Percentiles rank a stretch among this genome's conserved stretches.
phyloP scores from a whole-genome alignment of 2,888 invertebrate genomes.

The Trichopoda pennipes region DNA sequence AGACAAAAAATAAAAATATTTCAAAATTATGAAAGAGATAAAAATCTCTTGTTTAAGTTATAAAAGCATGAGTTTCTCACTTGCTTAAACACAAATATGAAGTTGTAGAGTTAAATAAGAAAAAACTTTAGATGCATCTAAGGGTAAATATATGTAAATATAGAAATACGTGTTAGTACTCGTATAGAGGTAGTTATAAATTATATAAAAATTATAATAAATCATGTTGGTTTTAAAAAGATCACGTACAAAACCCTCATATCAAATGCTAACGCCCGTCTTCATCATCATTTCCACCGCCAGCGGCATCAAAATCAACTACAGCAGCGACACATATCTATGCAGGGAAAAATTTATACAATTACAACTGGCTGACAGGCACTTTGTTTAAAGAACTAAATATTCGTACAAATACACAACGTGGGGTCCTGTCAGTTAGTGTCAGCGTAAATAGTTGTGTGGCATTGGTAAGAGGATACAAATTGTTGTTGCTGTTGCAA shows the following conservation, averaged over 20 bases:
- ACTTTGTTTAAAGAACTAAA: conserved; percentile 28
- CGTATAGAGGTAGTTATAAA: conserved; percentile 44
- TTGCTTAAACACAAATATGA: not conserved
- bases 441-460: conserved; percentile 54
- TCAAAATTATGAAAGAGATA: conserved; percentile 6
- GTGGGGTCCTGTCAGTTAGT: conserved; percentile 67
- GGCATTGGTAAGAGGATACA: conserved; percentile 44
- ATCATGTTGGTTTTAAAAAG: conserved; percentile 60
- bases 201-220: conserved; percentile 56
- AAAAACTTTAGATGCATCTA: conserved; percentile 20
- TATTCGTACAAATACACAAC: conserved; percentile 41
- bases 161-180: conserved; percentile 1
- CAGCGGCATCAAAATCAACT: conserved; percentile 47
- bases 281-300: conserved; percentile 28
- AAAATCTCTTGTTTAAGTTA: conserved; percentile 27
- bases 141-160: conserved; percentile 3
- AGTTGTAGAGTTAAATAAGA: not conserved
- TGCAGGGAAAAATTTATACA: not conserved
- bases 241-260: conserved; percentile 63
- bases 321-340: conserved; percentile 11
- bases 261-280: conserved; percentile 42
- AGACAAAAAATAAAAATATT: conserved; percentile 3
- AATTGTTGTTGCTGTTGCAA: conserved; percentile 28
- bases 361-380: conserved; percentile 45
- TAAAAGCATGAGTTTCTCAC: not conserved